Evolutionary conservation across 1,140 invertebrate genomes (phyloP), one percentile per base, ranked within the genome.

Genomic region (Chironomus tepperi): DNA sequence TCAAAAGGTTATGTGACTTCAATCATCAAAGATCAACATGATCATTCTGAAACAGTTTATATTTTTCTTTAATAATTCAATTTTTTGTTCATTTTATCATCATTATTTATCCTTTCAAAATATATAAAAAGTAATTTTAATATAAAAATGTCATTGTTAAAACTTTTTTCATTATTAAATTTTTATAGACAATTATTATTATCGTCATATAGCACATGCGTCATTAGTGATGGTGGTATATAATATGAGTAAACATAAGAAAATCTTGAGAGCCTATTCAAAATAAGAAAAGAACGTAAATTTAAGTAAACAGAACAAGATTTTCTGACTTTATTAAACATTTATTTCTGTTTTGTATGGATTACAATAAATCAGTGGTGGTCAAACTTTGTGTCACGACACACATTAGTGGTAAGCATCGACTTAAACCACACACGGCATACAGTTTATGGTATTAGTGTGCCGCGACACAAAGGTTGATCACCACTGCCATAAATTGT

Each of bases 131-230:
- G 12, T 57, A 12, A 57, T n/a, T 57, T 57, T 57, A 57, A 57
- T 57, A 57, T 57, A 57, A 57, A 57, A 47, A 57, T 34, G 24
- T 34, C 24, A 57, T 15, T 57, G 47, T 57, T 15, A n/a, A 57
- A 57, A 57, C 12, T 57, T 12, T 57, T 57, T 57, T 15, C 10
- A 57, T 57, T 5, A n/a, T 57, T 57, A n/a, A 57, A 57, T n/a
- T 57, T 47, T 47, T n/a, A 57, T 57, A 57, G 47, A 15, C n/a
- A 57, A 57, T 57, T 57, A 57, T 57, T 57, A 57, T 57, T 57
- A 57, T 57, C 47, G 47, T 57, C 47, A 57, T 57, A 57, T 57
- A 57, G 47, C 47, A 57, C 47, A 57, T 57, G n/a, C 12, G 47
- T 57, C 47, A 57, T 57, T 57, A n/a, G 12, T 57, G 47, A n/a